Conservation (phyloP, 2,888 invertebrate genomes). For the Agapostemon virescens region DNA sequence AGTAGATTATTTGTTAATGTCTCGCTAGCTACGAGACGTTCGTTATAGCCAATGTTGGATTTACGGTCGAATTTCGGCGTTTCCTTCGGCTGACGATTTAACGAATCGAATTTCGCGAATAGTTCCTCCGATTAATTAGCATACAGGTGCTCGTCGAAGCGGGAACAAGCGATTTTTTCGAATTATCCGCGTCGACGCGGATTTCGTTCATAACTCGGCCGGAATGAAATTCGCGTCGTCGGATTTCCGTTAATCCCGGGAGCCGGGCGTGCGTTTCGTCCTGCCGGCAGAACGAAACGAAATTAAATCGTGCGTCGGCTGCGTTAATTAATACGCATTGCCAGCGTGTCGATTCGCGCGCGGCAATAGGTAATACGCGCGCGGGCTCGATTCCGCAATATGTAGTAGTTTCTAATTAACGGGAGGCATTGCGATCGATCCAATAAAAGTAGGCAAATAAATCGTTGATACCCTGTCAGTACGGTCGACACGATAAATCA, state of each 20-base stretch:
- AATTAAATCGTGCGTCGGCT: constrained; percentile 66
- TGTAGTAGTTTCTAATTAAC: constrained; percentile 71
- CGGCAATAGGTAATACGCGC: constrained; percentile 65
- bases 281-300: constrained; percentile 49
- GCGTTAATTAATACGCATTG: constrained; percentile 70
- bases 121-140: constrained; percentile 15
- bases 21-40: not conserved
- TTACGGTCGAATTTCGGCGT: not conserved
- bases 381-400: constrained; percentile 63
- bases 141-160: constrained; percentile 1
- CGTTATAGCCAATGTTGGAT: not conserved
- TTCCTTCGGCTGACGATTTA: not conserved
- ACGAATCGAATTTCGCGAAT: not conserved
- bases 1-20: not conserved
- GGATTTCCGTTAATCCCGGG: constrained; percentile 58
- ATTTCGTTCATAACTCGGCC: constrained; percentile 40
- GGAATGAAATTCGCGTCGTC: constrained; percentile 53
- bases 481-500: constrained; percentile 63
- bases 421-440: constrained; percentile 64
- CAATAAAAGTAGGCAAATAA: constrained; percentile 68
- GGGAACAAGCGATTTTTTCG: constrained; percentile 4
- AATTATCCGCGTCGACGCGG: constrained; percentile 35
- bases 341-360: constrained; percentile 63
- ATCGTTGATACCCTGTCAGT: constrained; percentile 65
- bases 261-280: constrained; percentile 29